Conservation (phyloP, 1,140 invertebrate species). For the Eciton burchellii region DNA sequence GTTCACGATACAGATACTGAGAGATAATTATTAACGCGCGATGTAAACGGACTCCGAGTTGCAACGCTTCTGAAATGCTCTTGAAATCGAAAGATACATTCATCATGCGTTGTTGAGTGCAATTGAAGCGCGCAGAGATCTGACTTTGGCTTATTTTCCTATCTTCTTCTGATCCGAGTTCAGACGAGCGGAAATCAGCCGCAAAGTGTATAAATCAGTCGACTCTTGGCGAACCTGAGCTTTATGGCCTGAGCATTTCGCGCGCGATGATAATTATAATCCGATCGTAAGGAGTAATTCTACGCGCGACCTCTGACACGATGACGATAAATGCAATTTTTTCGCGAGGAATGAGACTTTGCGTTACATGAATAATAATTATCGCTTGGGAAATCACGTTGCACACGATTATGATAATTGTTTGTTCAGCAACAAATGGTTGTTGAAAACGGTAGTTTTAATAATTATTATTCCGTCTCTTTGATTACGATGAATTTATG, state of each 20-base stretch:
- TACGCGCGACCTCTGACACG: not conserved
- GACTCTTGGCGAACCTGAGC: not conserved
- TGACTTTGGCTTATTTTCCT: not conserved
- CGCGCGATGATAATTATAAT: not conserved
- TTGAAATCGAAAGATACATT: slow-evolving; percentile 5
- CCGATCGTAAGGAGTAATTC: not conserved
- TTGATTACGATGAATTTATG: not conserved
- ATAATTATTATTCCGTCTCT: not conserved
- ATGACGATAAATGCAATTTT: too few relatives aligned
- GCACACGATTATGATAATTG: too few relatives aligned
- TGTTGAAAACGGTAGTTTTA: not conserved
- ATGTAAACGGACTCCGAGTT: not conserved
- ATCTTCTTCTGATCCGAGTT: not conserved
- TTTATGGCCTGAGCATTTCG: slow-evolving; percentile 4
- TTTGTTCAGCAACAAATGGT: too few relatives aligned
- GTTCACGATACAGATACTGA: slow-evolving; percentile 49
- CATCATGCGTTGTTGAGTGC: not conserved
- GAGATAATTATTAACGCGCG: slow-evolving; percentile 51
- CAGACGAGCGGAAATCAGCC: not conserved
- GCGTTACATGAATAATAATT: too few relatives aligned
- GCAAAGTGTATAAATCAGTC: not conserved
- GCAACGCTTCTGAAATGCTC: slow-evolving; percentile 10
- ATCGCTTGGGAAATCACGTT: too few relatives aligned
- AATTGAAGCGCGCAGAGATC: not conserved
- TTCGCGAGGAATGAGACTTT: too few relatives aligned